phyloP scores from a whole-genome alignment of 2,888 invertebrate genomes.

The Oscheius onirici region DNA sequence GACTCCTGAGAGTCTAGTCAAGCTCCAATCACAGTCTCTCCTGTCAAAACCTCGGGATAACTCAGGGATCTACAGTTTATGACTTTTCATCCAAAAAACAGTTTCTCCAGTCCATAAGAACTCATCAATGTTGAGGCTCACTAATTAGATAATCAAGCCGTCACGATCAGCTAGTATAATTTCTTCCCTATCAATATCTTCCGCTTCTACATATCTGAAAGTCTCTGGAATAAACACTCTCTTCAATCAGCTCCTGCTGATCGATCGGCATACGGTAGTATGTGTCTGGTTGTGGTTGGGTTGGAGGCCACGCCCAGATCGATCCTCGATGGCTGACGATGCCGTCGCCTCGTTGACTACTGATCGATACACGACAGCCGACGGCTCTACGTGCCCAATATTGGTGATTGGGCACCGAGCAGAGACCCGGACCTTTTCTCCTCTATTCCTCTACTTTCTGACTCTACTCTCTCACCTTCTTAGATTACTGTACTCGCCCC shows the following conservation, averaged over 20 bases:
- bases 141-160: too few relatives aligned
- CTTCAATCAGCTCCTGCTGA: background rate
- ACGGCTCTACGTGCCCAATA: conserved; percentile 32
- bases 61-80: too few relatives aligned
- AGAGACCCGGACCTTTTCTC: background rate
- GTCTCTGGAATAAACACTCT: too few relatives aligned
- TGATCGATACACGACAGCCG: conserved; percentile 32
- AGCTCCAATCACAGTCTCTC: too few relatives aligned
- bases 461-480: conserved; percentile 1
- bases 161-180: too few relatives aligned
- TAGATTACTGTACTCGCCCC: background rate
- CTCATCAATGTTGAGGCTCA: too few relatives aligned
- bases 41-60: too few relatives aligned
- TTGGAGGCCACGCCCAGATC: conserved; percentile 31
- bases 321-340: conserved; percentile 28
- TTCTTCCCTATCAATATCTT: too few relatives aligned
- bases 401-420: conserved; percentile 34
- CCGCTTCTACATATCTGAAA: too few relatives aligned
- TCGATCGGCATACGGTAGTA: conserved; percentile 2
- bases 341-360: conserved; percentile 31
- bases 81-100: too few relatives aligned
- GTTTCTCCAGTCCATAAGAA: too few relatives aligned
- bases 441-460: background rate
- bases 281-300: background rate
- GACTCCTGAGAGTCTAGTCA: too few relatives aligned